These are phyloP conservation scores for Rhinolophus ferrumequinum DNA, from an alignment of 2,113 vertebrate species.

Conservation along the genomic window DNA sequence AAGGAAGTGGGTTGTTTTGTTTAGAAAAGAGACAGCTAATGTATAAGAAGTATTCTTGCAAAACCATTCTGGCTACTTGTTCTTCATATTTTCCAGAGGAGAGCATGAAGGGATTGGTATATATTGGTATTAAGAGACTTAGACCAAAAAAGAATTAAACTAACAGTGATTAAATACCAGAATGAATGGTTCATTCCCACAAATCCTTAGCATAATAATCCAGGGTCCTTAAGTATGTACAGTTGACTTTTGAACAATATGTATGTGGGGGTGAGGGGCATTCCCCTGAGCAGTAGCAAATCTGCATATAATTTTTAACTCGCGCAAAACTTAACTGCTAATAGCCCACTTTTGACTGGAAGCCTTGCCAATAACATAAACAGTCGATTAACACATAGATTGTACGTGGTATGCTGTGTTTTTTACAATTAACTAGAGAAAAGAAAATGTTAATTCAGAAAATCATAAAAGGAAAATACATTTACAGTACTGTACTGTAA, in stretches of 20 bases:
- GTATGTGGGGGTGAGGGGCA: background rate
- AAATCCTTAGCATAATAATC: background rate
- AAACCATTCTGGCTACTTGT: background rate
- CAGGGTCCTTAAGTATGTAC: background rate
- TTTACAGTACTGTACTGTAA: background rate
- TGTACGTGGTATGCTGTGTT: background rate
- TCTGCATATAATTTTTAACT: background rate
- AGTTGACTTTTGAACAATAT: background rate
- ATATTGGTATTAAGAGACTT: background rate
- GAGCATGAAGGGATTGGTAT: background rate
- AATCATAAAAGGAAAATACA: background rate
- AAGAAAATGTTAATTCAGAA: background rate
- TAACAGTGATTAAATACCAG: background rate
- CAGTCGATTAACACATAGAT: background rate
- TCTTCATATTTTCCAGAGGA: background rate
- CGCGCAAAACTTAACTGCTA: background rate
- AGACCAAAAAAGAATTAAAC: background rate
- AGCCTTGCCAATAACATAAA: background rate
- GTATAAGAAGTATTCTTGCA: background rate
- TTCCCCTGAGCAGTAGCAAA: accelerated
- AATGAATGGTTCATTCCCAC: background rate
- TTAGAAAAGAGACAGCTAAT: background rate
- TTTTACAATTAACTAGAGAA: background rate
- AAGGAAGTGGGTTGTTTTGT: background rate
- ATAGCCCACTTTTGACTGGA: background rate